These are phyloP conservation scores for Mionectes olivaceus DNA, from an alignment of 2,797 vertebrate species.

Conservation along the genomic window DNA sequence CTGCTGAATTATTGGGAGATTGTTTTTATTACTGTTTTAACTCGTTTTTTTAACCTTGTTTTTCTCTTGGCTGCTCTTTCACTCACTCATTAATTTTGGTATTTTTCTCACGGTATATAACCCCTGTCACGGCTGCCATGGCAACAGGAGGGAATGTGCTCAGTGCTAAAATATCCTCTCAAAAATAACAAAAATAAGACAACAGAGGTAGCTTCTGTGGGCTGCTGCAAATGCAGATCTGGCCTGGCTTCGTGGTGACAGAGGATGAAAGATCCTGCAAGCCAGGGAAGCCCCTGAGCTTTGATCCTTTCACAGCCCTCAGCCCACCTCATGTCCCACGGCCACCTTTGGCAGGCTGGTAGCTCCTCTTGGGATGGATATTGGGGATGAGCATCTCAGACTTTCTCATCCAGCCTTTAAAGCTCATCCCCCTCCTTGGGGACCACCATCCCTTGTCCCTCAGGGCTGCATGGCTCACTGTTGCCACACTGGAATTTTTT, in stretches of 20 bases:
- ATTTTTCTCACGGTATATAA: conserved; percentile 88
- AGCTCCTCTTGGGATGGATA: not conserved
- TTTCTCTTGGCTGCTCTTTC: conserved; percentile 82
- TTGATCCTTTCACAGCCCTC: accelerated
- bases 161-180: conserved; percentile 85
- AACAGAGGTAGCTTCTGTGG: conserved; percentile 75
- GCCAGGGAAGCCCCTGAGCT: conserved; percentile 23
- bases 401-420: not conserved
- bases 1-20: conserved; percentile 73
- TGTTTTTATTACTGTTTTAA: conserved; percentile 83
- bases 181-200: conserved; percentile 87
- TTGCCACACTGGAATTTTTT: not conserved
- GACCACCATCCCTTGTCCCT: not conserved
- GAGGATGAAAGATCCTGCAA: conserved; percentile 33
- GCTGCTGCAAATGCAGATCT: conserved; percentile 63
- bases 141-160: conserved; percentile 84
- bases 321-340: not conserved
- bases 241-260: conserved; percentile 33
- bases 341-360: not conserved
- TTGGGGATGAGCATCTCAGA: not conserved
- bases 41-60: conserved; percentile 84
- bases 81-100: conserved; percentile 86
- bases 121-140: conserved; percentile 85
- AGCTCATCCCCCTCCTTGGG: not conserved
- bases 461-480: accelerated